Evolutionary conservation across 2,888 invertebrate species (phyloP), one percentile per base, ranked within the genome.

Genomic region (Darwinula stevensoni): DNA sequence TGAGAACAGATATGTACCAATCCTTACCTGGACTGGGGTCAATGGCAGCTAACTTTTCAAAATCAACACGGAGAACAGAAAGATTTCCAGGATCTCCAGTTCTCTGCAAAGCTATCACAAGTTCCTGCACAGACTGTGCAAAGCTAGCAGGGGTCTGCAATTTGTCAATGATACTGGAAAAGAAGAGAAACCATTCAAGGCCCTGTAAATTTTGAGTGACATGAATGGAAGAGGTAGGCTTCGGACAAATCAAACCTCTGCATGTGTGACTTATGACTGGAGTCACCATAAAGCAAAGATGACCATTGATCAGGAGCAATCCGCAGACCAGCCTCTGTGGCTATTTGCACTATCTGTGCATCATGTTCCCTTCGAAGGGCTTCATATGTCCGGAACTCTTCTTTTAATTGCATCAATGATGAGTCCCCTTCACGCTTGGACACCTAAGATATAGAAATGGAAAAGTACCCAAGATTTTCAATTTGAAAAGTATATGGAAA

Each of bases 271-370:
- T 91, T 91, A 48, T 91, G 91, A 3, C 67, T 65, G 0, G 75
- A 70, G 49, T 97, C 94, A 1, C 94, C 94, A 47, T 94, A 97
- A 1, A 97, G 55, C 30, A 97, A 53, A 0, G 88, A 76, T 2
- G 86, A 86, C 94, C 94, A 97, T 48, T 94, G 91, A 49, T 97
- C 94, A 0, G 94, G 91, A 0, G 88, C 84, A 38, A 97, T 94
- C 35, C 91, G 59, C 15, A 97, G 57, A 1, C 94, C 94, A 2
- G 91, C 84, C 52, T 97, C 94, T 0, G 82, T 76, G 1, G 94
- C 94, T 37, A 97, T 94, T 54, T 88, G 84, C 3, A 97, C 91
- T 41, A 97, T 88, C 52, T 97, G 94, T 6, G 88, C 76, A 53
- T 97, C 94, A 48, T 97, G 94, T 46, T 97, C 94, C 2, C 86